Evolutionary conservation across 2,797 vertebrate species (phyloP), one percentile per base, ranked within the genome.

Genomic region (Okamejei kenojei): DNA sequence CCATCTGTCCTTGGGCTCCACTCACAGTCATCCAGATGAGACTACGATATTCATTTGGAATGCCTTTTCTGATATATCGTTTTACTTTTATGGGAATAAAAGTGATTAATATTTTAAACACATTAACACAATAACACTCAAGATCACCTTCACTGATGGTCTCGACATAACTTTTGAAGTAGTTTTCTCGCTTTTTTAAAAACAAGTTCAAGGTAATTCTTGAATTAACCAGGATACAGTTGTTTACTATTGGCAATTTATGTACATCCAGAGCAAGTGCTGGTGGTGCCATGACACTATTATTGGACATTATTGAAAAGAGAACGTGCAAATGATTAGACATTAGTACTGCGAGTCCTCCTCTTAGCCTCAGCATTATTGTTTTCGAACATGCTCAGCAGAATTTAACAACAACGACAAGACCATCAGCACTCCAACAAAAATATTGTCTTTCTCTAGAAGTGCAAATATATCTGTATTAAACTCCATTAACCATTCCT

Each of bases 11-110:
- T 95, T 98, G 98, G 10, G 98, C 99, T 1, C 98, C 98, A 13
- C 98, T 99, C 78, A 97, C 96, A 9, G 96, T 96, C 98, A 99
- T 98, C 99, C 99, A 99, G 93, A 99, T 96, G 23, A 95, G 95
- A 79, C 97, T 96, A 0, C 98, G 97, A 94, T 98, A 97, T 94
- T 99, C 97, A 76, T 96, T 97, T 0, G 98, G 99, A 68, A 99
- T 96, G 1, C 99, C 98, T 95, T 99, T 99, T 93, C 99, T 98
- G 94, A 99, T 97, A 0, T 97, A 99, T 90, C 99, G 96, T 95
- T 99, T 99, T 94, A 99, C 99, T 99, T 96, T 80, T 95, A 96
- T 63, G 94, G 93, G 23, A 82, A 93, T 74, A 45, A 61, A 73
- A 82, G 80, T 58, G 79, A 32, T 93, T 68, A 45, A 93, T 88